A percentile compares a stretch with the other conserved stretches of the same genome.
Evolutionary conservation across 2,888 invertebrate genomes (phyloP).

Genomic region (Homarus gammarus): DNA sequence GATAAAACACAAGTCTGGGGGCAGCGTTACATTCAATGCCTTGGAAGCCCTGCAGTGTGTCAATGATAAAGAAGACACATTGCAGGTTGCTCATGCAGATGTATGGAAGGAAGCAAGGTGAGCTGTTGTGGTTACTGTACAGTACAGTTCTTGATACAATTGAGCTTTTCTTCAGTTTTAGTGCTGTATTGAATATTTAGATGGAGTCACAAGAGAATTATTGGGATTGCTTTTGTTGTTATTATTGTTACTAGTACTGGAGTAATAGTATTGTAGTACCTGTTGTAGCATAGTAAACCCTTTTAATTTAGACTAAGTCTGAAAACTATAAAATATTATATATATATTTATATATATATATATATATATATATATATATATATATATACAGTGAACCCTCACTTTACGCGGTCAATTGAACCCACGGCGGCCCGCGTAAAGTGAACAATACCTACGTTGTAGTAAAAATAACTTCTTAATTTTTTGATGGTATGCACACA

Average conservation of each 20-base stretch:
- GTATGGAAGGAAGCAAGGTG: constrained; percentile 95
- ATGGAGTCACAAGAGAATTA: not conserved
- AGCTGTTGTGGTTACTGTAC: constrained; percentile 38
- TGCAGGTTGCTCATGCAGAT: constrained; percentile 93
- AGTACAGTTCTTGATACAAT: constrained; percentile 10
- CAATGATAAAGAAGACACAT: constrained; percentile 84
- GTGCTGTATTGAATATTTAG: not conserved
- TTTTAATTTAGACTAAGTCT: no score
- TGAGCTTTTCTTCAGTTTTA: not conserved
- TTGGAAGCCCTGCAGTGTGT: constrained; percentile 93
- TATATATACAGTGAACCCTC: no score
- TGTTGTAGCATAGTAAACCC: no score
- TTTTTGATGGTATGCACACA: no score
- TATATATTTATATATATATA: not conserved
- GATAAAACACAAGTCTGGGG: constrained; percentile 85
- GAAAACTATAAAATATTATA: no score
- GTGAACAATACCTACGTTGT: no score
- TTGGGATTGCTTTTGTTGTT: not conserved
- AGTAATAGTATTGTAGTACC: no score
- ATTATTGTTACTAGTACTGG: no score
- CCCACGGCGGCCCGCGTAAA: no score
- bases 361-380: not conserved
- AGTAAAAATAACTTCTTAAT: no score
- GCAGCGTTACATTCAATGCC: constrained; percentile 89
- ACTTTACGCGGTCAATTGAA: no score